A percentile compares a stretch with the other conserved stretches of the same genome.
These are phyloP conservation scores for Netelia inedita DNA, from an alignment of 2,888 invertebrate genomes.

Conservation along the genomic window DNA sequence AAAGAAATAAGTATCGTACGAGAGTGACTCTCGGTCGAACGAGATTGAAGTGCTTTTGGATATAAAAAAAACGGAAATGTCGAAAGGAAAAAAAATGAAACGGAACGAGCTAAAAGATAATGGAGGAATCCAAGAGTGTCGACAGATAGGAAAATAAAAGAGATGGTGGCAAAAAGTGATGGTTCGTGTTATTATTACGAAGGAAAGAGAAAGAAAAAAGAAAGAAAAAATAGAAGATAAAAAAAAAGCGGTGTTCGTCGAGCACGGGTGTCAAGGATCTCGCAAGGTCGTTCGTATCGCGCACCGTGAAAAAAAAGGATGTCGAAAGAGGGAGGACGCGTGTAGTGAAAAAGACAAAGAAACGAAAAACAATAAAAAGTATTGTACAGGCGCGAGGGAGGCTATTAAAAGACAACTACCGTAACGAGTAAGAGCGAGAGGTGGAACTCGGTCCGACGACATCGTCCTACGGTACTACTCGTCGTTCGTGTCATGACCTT, in stretches of 20 bases:
- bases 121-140: not conserved
- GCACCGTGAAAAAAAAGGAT: conserved; percentile 11
- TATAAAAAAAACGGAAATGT: not conserved
- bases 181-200: conserved; percentile 65
- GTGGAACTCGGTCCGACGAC: conserved; percentile 24
- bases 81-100: not conserved
- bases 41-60: conserved; percentile 38
- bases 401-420: conserved; percentile 56
- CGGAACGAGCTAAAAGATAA: not conserved
- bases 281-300: conserved; percentile 42
- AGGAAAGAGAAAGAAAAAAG: conserved; percentile 37
- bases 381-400: conserved; percentile 55
- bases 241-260: conserved; percentile 9
- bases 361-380: conserved; percentile 38
- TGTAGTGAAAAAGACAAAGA: conserved; percentile 36
- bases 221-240: conserved; percentile 40
- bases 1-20: not conserved
- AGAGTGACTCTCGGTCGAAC: not conserved
- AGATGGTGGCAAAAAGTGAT: conserved; percentile 2
- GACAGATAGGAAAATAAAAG: not conserved
- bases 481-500: conserved; percentile 64
- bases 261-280: not conserved
- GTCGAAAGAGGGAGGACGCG: conserved; percentile 31
- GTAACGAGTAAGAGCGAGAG: conserved; percentile 31
- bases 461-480: conserved; percentile 15